These are phyloP conservation scores for Leptosomus discolor DNA, from an alignment of 2,113 vertebrate species.

Conservation along the genomic window DNA sequence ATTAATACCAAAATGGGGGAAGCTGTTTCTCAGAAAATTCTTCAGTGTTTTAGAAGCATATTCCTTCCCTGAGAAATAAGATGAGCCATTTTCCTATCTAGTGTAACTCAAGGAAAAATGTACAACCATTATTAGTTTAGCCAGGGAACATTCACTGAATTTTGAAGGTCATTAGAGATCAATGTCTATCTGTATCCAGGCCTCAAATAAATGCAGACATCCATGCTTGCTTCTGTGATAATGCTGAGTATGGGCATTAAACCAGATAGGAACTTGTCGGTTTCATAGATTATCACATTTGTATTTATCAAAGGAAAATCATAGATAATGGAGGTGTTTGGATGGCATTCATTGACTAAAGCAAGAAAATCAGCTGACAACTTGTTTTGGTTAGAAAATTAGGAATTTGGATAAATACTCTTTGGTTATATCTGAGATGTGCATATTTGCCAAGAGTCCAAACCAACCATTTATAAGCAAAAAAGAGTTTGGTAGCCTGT, in stretches of 20 bases:
- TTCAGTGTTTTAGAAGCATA: neutral
- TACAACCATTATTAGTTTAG: neutral
- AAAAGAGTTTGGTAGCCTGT: neutral
- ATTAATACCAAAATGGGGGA: neutral
- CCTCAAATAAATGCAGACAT: neutral
- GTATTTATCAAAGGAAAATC: neutral
- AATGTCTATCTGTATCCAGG: neutral
- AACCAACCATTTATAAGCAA: neutral
- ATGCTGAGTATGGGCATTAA: neutral
- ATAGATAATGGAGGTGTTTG: neutral
- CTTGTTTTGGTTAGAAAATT: neutral
- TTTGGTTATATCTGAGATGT: neutral
- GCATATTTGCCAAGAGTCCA: neutral
- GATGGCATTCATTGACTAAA: neutral
- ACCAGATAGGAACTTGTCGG: neutral
- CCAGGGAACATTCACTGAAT: neutral
- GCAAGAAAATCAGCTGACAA: too few relatives aligned
- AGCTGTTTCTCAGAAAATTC: neutral
- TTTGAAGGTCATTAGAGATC: neutral
- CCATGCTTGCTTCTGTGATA: neutral
- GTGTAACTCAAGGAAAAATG: neutral
- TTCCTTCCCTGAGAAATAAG: neutral
- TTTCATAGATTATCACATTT: neutral
- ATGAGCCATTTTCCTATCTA: neutral
- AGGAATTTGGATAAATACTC: neutral